Evolutionary conservation across 2,888 invertebrate species (phyloP).

Genomic region (Selenia dentaria): DNA sequence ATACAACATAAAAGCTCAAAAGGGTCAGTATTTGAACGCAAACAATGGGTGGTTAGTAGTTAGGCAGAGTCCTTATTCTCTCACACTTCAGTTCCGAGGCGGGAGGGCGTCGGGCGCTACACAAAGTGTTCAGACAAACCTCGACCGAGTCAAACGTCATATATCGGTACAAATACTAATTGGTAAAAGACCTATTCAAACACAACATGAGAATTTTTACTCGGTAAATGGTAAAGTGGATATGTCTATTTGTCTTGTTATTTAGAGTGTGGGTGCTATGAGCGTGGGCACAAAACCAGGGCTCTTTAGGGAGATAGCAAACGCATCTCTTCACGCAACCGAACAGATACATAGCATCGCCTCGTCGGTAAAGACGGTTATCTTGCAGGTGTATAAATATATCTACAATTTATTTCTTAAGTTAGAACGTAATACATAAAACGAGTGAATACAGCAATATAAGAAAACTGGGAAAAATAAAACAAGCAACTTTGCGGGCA

Average conservation of each 20-base stretch:
- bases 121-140: conserved; percentile 66
- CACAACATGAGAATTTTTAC: conserved; percentile 80
- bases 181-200: conserved; percentile 83
- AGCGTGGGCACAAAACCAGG: conserved; percentile 63
- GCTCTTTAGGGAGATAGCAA: conserved; percentile 60
- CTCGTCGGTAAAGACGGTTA: background rate
- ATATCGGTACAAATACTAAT: conserved; percentile 82
- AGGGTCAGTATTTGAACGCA: conserved; percentile 56
- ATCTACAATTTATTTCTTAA: background rate
- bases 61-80: conserved; percentile 58
- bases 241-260: conserved; percentile 79
- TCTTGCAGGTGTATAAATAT: background rate
- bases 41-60: conserved; percentile 62
- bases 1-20: conserved; percentile 49
- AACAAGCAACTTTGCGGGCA: conserved; percentile 34
- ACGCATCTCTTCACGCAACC: conserved; percentile 44
- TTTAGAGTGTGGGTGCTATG: conserved; percentile 81
- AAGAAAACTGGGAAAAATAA: conserved; percentile 29
- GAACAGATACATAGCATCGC: conserved; percentile 4
- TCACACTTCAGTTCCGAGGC: conserved; percentile 55
- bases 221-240: conserved; percentile 82
- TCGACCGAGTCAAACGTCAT: conserved; percentile 59
- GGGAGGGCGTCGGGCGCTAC: conserved; percentile 53
- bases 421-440: background rate
- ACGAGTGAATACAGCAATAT: conserved; percentile 4